Base-by-base conservation (phyloP, 2,888 invertebrate genomes). In the Arctia plantaginis region DNA sequence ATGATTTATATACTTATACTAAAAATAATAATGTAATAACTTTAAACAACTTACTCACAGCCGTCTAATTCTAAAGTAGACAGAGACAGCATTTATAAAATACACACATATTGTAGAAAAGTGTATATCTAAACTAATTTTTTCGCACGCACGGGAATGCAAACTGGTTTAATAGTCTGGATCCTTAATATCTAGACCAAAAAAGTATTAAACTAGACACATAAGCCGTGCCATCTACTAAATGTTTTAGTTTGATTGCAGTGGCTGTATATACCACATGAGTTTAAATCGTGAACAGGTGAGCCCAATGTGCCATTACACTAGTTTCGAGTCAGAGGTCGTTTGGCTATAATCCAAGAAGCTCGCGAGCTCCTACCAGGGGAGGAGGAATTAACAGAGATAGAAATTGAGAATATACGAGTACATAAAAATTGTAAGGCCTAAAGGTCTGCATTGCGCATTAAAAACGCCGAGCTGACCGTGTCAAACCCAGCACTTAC, bases 271-370 rank as follows among this genome's bases (percentile, higher is more conserved):
- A 8, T 47, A 18, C 44, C 47, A 47, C 47, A 47, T 64, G 62
- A 72, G 67, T 62, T 69, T 55, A 73, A 71, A 81, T 74, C 62
- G 62, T 80, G 78, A 80, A 81, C 86, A 87, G 87, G 86, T 90
- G 88, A 86, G 80, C 83, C 79, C 83, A 85, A 83, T 80, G 76
- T 79, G 80, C 87, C 86, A 84, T 76, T 35, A 23, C 2, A 13
- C 65, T 7, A 23, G 10, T 13, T 23, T 13, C 65, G 10, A 85
- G 82, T 80, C 85, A 84, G 72, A 80, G 76, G 72, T 80, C 77
- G 76, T 78, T 90, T 92, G 91, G 92, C 90, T 67, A 59, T 55
- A 66, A 27, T 89, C 91, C 92, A 92, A 84, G 71, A 65, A 77
- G 71, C 77, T 84, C 80, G 80, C 13, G n/a, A 39, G n/a, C n/a